Evolutionary conservation across 2,888 invertebrate species (phyloP), one percentile per base, ranked within the genome.

Genomic region (Himalopsyche anomala): DNA sequence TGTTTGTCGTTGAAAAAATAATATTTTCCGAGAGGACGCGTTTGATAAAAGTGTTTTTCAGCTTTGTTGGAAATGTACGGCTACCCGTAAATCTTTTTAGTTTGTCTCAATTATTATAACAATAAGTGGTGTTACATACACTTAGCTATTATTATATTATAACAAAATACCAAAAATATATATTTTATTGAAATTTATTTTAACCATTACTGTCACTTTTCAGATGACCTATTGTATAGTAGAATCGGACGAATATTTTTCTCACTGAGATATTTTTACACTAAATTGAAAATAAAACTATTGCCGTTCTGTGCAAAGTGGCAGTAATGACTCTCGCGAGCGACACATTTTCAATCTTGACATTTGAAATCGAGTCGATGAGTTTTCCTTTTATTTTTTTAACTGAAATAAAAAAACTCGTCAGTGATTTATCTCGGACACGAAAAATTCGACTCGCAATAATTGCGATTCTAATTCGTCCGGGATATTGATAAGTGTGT

Each of bases 401-500:
- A 74, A 12, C 74, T 74, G 38, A 74, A 74, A 74, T 74, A 74
- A 62, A 62, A 55, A 62, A 62, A 62, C 36, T 36, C 38, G 74
- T 74, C 74, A 38, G 36, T 15, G 15, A 74, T 74, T 74, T 74
- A 74, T 74, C 74, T 74, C 36, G 74, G 74, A 36, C 38, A 11
- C 12, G 74, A 74, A 74, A 74, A 38, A 12, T 15, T 38, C 6
- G 15, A 74, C 15, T 8, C 8, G 69, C 28, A 19, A 69, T 69
- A 69, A 69, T 36, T 36, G 36, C 28, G 8, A 8, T 36, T 74
- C 36, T 38, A 12, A 74, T 74, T 74, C 38, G 38, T 74, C 74
- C 38, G 38, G 36, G 74, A 36, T 38, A 38, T 74, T 74, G 74
- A 74, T 74, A 54, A 81, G 85, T 85, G 82, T 81, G 81, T 56